Base-by-base conservation (phyloP, 2,797 vertebrate genomes). In the Tenualosa ilisha region DNA sequence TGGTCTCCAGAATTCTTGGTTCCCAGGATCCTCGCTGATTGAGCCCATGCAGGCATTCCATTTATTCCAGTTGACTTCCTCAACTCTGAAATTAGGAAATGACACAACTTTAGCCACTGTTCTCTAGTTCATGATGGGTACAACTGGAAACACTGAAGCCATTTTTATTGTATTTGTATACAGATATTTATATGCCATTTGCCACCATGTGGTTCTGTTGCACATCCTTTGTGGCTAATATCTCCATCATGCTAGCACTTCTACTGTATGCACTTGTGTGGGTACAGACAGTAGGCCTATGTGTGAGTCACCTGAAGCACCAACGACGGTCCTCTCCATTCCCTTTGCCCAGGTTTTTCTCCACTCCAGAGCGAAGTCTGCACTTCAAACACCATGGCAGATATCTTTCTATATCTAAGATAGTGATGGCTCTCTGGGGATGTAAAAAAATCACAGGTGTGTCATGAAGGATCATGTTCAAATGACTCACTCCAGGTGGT, bases 61-160 rank as follows among this genome's bases (percentile, higher is more conserved):
- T 0, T 97, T 97, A 93, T 96, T 97, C 98, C 98, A 99, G 95
- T 99, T 98, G 90, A 98, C 96, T 92, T 99, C 97, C 84, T 99
- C 97, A 86, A 99, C 97, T 93, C 98, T 99, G 90, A 87, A 91
- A 92, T 85, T 68, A 3, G 85, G 85, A 93, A 75, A 88, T 86
- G 90, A 93, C 91, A 92, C 90, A 86, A 88, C 54, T 90, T 93
- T 89, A 93, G 83, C 85, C 9, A 84, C 85, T 86, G 86, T 6
- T 20, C 3, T 20, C 0, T 22, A 56, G 54, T 6, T 56, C 54
- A 20, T 22, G 6, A 56, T 51, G 1, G 46, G 15, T 0, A 53
- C 12, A 53, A 53, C 12, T 9, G 17, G 15, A 11, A 53, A 53
- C 9, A 53, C 4, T 54, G 53, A 13, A 2, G 2, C 53, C 17